phyloP scores from a whole-genome alignment of 2,888 invertebrate genomes.

The Andrena hattorfiana region DNA sequence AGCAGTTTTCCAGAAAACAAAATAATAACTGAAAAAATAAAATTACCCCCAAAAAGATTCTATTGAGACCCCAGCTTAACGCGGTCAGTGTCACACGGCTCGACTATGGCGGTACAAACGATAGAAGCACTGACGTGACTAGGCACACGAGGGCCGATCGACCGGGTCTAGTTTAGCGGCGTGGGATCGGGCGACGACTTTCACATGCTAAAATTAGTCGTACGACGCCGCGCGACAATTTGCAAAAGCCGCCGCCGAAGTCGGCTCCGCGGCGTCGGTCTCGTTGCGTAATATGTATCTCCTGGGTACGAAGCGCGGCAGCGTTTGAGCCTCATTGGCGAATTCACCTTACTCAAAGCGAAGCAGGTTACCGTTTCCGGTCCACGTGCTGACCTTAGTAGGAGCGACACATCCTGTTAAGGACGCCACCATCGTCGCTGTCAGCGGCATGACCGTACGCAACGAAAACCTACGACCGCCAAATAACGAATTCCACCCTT shows the following conservation, averaged over 20 bases:
- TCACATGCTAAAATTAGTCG: constrained; percentile 72
- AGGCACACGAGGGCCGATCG: constrained; percentile 43
- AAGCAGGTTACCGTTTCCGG: constrained; percentile 73
- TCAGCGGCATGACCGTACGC: constrained; percentile 12
- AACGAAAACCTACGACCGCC: neutral
- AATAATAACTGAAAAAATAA: no score
- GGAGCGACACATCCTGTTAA: constrained; percentile 51
- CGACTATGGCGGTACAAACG: constrained; percentile 38
- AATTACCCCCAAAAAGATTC: no score
- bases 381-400: constrained; percentile 61
- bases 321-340: constrained; percentile 65
- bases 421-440: constrained; percentile 12
- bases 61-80: constrained; percentile 35
- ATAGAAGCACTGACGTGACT: constrained; percentile 62
- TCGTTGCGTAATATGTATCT: constrained; percentile 57
- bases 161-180: constrained; percentile 64
- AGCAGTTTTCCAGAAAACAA: no score
- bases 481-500: constrained; percentile 14
- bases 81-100: constrained; percentile 63
- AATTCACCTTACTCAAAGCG: constrained; percentile 65
- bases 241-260: constrained; percentile 56
- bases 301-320: constrained; percentile 34
- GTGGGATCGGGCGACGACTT: constrained; percentile 69
- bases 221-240: constrained; percentile 59
- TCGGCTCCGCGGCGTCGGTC: neutral